These are phyloP conservation scores for Cheilosia vernalis DNA, from an alignment of 2,888 invertebrate species.

Conservation along the genomic window DNA sequence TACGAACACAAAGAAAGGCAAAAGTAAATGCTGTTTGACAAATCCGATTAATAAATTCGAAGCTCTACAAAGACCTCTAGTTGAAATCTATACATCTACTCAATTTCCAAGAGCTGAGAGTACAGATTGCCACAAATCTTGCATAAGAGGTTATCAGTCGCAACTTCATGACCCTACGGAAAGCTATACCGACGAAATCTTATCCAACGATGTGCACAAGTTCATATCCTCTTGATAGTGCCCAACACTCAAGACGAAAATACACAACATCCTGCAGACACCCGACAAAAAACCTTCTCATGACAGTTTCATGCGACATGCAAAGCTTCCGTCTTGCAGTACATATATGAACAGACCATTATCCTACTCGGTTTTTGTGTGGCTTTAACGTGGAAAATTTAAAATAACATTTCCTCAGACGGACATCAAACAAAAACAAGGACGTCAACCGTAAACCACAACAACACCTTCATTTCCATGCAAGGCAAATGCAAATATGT, in stretches of 20 bases:
- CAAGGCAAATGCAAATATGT: slow-evolving; percentile 14
- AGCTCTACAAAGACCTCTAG: no score
- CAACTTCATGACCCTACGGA: not conserved
- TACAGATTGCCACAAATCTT: no score
- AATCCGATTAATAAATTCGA: no score
- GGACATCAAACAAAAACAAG: slow-evolving; percentile 23
- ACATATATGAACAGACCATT: not conserved
- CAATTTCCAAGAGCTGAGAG: no score
- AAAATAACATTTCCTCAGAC: slow-evolving; percentile 46
- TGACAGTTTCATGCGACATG: slow-evolving; percentile 3
- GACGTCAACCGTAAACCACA: not conserved
- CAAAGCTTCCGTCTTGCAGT: not conserved
- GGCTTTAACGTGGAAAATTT: not conserved
- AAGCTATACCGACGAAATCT: not conserved
- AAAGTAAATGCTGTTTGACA: no score
- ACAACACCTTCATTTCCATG: slow-evolving; percentile 6
- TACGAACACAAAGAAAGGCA: no score
- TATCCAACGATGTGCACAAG: not conserved
- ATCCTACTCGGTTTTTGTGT: slow-evolving; percentile 23
- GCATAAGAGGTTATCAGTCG: not conserved
- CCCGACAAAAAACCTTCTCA: slow-evolving; percentile 16
- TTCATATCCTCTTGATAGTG: not conserved
- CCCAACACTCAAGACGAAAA: not conserved
- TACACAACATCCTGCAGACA: slow-evolving; percentile 4
- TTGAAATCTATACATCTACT: no score